Evolutionary conservation across 2,797 vertebrate species (phyloP).

Genomic region (Agapornis canus): DNA sequence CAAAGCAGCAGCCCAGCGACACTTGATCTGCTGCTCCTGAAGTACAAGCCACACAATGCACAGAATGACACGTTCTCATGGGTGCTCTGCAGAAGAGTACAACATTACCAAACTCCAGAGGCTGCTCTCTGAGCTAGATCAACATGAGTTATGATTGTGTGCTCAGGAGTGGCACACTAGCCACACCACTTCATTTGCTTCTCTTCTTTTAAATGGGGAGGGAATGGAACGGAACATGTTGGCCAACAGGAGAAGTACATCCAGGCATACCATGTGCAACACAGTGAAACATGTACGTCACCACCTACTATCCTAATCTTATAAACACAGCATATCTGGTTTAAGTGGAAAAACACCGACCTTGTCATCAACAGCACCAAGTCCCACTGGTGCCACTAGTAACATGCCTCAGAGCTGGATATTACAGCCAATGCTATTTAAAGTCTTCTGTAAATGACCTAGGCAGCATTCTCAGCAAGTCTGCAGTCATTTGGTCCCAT

Average conservation of each 20-base stretch:
- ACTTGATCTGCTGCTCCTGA: background rate
- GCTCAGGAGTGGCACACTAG: background rate
- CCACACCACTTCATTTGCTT: background rate
- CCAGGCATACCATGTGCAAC: rapidly evolving
- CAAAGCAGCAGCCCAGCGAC: background rate
- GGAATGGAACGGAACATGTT: rapidly evolving
- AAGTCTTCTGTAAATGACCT: background rate
- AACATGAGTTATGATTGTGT: rapidly evolving
- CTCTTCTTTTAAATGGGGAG: background rate
- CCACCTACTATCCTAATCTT: background rate
- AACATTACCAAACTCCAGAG: background rate
- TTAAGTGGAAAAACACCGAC: background rate
- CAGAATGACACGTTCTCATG: rapidly evolving
- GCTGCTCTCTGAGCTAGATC: background rate
- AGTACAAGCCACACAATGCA: background rate
- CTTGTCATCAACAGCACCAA: background rate
- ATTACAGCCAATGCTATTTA: background rate
- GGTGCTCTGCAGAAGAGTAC: background rate
- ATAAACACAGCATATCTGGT: background rate
- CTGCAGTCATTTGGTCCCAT: background rate
- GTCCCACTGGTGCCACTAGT: background rate
- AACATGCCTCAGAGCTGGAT: background rate
- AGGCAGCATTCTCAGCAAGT: background rate
- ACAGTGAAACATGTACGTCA: rapidly evolving
- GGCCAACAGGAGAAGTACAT: background rate